These are phyloP conservation scores for Micropoecilia bifurca DNA, from an alignment of 2,797 vertebrate genomes.

Conservation along the genomic window DNA sequence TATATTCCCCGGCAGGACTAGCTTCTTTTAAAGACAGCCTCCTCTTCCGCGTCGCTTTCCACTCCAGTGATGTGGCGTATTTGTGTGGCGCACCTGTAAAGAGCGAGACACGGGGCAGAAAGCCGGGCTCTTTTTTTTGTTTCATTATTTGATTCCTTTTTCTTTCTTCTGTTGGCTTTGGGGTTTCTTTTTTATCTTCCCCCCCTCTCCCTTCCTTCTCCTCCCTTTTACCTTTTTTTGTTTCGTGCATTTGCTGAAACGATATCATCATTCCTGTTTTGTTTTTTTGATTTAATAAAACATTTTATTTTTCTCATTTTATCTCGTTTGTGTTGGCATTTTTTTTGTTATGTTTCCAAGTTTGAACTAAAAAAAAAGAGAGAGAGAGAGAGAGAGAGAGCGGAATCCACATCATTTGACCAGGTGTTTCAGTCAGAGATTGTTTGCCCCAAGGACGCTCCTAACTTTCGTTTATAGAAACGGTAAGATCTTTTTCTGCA, in stretches of 20 bases:
- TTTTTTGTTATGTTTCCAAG: constrained; percentile 80
- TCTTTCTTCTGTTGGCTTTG: constrained; percentile 71
- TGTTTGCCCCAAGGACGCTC: constrained; percentile 83
- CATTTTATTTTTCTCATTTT: constrained; percentile 84
- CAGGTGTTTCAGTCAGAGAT: constrained; percentile 81
- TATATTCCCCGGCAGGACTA: constrained; percentile 89
- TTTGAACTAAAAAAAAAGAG: constrained; percentile 73
- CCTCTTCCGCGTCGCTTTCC: constrained; percentile 78
- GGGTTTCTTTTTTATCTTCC: constrained; percentile 66
- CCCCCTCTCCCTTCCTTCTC: constrained; percentile 4
- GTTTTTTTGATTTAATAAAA: constrained; percentile 84
- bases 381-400: constrained; percentile 33
- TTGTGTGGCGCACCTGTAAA: constrained; percentile 89
- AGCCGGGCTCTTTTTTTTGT: constrained; percentile 77
- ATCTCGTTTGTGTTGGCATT: constrained; percentile 81
- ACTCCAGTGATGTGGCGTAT: constrained; percentile 88
- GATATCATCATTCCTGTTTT: constrained; percentile 77
- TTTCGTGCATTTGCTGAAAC: constrained; percentile 78
- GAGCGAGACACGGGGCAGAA: constrained; percentile 84
- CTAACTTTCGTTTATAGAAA: constrained; percentile 85
- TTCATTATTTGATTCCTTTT: constrained; percentile 87
- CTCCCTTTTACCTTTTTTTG: constrained; percentile 77
- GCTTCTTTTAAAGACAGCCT: constrained; percentile 88
- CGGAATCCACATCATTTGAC: constrained; percentile 61
- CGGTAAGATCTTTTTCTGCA: constrained; percentile 83